Evolutionary conservation across 2,888 invertebrate genomes (phyloP).

Genomic region (Eupithecia vulgata): DNA sequence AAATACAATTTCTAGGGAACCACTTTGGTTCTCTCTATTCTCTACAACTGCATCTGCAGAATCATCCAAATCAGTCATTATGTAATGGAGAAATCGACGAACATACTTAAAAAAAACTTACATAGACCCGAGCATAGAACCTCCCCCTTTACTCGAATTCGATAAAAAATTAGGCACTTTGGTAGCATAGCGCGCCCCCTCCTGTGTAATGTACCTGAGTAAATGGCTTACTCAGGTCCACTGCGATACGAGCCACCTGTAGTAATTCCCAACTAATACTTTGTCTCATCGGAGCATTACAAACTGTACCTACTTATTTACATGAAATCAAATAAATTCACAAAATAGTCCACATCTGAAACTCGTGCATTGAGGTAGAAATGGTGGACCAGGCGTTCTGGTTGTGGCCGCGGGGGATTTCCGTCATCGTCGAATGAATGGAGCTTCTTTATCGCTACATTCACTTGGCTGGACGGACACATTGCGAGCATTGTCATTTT

Average conservation of each 20-base stretch:
- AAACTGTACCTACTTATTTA: neutral
- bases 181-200: neutral
- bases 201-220: too few relatives aligned
- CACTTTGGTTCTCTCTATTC: too few relatives aligned
- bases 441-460: neutral
- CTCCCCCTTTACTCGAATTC: too few relatives aligned
- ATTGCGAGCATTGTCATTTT: neutral
- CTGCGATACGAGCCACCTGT: neutral
- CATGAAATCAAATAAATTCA: neutral
- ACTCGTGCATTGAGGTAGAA: neutral
- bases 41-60: too few relatives aligned
- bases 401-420: neutral
- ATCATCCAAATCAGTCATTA: too few relatives aligned
- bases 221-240: too few relatives aligned
- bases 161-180: too few relatives aligned
- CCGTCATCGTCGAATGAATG: conserved; percentile 1
- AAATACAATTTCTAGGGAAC: too few relatives aligned
- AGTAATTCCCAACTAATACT: neutral
- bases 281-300: neutral
- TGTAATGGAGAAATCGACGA: too few relatives aligned
- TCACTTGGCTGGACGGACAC: neutral
- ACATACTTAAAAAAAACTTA: too few relatives aligned
- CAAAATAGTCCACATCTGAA: neutral
- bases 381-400: neutral
- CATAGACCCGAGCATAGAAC: too few relatives aligned